A percentile compares a stretch with the other conserved stretches of the same genome.
Evolutionary conservation across 2,113 vertebrate species (phyloP).

Genomic region (Mesitornis unicolor): DNA sequence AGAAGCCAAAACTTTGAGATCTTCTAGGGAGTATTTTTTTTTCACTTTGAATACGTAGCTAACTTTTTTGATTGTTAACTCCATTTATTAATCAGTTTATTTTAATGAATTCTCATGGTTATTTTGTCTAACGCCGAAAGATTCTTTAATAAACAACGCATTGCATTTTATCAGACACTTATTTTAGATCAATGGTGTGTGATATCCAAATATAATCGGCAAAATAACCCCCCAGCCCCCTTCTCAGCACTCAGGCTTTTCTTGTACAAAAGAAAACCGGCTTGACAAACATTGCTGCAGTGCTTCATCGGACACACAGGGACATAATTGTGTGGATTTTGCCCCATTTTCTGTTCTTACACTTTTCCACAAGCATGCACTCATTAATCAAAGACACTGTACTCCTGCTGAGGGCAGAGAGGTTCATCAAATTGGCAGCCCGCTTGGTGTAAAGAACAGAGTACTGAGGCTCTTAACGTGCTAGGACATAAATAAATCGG

Average conservation of each 20-base stretch:
- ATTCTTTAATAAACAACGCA: not conserved
- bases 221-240: not conserved
- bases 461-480: constrained; percentile 82
- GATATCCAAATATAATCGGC: not conserved
- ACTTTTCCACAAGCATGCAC: constrained; percentile 80
- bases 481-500: constrained; percentile 90
- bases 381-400: constrained; percentile 90
- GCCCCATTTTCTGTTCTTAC: constrained; percentile 73
- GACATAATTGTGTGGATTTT: constrained; percentile 76
- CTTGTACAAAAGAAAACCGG: not conserved
- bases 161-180: not conserved
- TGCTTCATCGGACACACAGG: constrained; percentile 32
- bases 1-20: not conserved
- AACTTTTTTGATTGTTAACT: not conserved
- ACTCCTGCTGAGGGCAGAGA: constrained; percentile 89
- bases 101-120: not conserved
- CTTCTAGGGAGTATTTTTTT: not conserved
- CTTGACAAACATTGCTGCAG: constrained; percentile 51
- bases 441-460: constrained; percentile 84
- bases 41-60: not conserved
- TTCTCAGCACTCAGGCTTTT: not conserved
- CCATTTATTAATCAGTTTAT: not conserved
- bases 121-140: not conserved
- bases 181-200: not conserved
- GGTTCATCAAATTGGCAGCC: constrained; percentile 91